Conservation (phyloP, 2,113 vertebrate genomes). For the Serinus canaria region DNA sequence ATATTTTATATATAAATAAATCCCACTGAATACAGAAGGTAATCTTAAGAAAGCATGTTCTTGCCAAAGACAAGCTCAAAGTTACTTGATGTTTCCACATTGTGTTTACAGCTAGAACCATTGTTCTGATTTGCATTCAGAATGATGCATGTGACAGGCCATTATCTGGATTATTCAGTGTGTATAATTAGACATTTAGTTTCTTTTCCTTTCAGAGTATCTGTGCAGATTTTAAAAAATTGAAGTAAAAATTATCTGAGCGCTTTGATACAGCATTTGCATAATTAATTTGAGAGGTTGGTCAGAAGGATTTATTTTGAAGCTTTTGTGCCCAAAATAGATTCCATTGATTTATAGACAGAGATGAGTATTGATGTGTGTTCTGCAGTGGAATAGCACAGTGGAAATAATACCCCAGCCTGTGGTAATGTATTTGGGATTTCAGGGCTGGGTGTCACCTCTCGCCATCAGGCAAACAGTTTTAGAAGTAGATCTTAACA, state of each 20-base stretch:
- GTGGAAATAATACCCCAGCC: background rate
- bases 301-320: background rate
- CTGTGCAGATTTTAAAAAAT: background rate
- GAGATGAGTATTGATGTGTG: background rate
- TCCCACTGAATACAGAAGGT: background rate
- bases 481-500: background rate
- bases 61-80: background rate
- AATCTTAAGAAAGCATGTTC: background rate
- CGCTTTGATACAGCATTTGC: background rate
- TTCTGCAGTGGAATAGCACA: background rate
- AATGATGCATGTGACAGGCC: background rate
- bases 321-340: background rate
- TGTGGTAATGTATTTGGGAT: background rate
- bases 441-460: background rate
- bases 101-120: slow-evolving; percentile 25
- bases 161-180: slow-evolving; percentile 13
- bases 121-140: slow-evolving; percentile 13
- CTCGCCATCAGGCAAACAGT: background rate
- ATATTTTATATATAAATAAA: background rate
- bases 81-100: background rate
- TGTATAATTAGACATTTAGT: slow-evolving; percentile 11
- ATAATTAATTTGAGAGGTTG: slow-evolving; percentile 16
- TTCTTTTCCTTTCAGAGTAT: background rate
- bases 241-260: background rate
- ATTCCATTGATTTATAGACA: background rate